These are phyloP conservation scores for Yponomeuta evonymella DNA, from an alignment of 2,888 invertebrate genomes.

Conservation along the genomic window DNA sequence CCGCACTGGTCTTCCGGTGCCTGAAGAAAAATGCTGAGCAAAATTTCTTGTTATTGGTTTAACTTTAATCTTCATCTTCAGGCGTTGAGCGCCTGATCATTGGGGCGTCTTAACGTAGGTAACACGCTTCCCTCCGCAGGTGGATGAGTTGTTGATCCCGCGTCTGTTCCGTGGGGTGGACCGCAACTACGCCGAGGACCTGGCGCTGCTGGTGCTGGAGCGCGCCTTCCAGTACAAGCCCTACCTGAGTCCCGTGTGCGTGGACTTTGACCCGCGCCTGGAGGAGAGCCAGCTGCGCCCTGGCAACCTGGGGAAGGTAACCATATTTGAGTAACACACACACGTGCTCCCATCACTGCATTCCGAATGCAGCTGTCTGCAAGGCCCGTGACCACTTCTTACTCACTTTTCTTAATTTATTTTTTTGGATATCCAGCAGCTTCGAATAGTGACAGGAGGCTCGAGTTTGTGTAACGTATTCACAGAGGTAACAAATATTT, in stretches of 20 bases:
- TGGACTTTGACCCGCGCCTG: slow-evolving; percentile 34
- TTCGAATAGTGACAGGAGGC: no score
- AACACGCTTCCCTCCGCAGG: slow-evolving; percentile 22
- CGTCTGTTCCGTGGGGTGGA: slow-evolving; percentile 49
- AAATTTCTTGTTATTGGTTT: background rate
- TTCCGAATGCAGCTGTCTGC: background rate
- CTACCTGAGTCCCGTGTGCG: slow-evolving; percentile 55
- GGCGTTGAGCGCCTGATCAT: background rate
- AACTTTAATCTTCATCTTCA: background rate
- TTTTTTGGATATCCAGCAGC: no score
- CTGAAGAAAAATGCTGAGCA: no score
- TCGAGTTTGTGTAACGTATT: no score
- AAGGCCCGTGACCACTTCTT: no score
- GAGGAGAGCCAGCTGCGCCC: slow-evolving; percentile 21
- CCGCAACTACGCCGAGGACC: slow-evolving; percentile 67
- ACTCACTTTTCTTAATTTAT: no score
- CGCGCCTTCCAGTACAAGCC: slow-evolving; percentile 40
- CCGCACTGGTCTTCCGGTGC: slow-evolving; percentile 12
- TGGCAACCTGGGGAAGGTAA: slow-evolving; percentile 25
- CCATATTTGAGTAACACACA: background rate
- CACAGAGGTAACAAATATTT: no score
- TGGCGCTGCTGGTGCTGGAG: slow-evolving; percentile 57
- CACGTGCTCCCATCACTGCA: no score
- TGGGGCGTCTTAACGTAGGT: no score
- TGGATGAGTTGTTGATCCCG: slow-evolving; percentile 43